Percentiles rank a stretch among this genome's conserved stretches.
Conservation (phyloP, 2,797 vertebrate genomes). For the Lateolabrax maculatus region DNA sequence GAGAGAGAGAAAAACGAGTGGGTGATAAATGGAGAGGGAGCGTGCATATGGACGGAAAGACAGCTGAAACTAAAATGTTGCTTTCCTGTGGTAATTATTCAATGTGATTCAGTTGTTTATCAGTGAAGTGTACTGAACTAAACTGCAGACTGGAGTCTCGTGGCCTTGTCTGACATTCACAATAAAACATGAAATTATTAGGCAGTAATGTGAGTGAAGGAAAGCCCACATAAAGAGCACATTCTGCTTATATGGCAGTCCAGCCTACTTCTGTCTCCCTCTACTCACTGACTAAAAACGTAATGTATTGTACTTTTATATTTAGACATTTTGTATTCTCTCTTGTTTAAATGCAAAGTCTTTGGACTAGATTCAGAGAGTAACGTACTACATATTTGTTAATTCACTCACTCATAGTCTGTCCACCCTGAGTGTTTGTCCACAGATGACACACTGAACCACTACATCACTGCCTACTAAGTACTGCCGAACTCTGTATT, state of each 20-base stretch:
- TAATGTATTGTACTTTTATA: neutral
- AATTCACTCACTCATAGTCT: neutral
- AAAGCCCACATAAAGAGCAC: neutral
- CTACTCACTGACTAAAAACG: neutral
- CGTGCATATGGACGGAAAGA: neutral
- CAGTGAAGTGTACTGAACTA: neutral
- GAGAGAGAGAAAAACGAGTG: neutral
- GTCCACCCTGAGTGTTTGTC: neutral
- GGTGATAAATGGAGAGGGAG: too few relatives aligned
- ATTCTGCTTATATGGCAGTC: neutral
- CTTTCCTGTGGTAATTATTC: neutral
- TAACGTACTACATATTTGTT: neutral
- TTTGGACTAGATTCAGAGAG: neutral
- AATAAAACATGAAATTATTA: slow-evolving; percentile 7
- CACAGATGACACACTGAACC: slow-evolving; percentile 10
- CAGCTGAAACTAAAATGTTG: neutral
- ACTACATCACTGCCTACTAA: neutral
- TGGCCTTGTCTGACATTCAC: neutral
- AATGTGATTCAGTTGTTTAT: slow-evolving; percentile 4
- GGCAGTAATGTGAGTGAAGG: slow-evolving; percentile 3
- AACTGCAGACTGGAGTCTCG: slow-evolving; percentile 15
- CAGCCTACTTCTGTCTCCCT: neutral
- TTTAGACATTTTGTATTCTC: neutral
- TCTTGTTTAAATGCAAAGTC: neutral
- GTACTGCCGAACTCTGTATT: neutral